Evolutionary conservation across 1,140 invertebrate species (phyloP).

Genomic region (Pristionchus pacificus): DNA sequence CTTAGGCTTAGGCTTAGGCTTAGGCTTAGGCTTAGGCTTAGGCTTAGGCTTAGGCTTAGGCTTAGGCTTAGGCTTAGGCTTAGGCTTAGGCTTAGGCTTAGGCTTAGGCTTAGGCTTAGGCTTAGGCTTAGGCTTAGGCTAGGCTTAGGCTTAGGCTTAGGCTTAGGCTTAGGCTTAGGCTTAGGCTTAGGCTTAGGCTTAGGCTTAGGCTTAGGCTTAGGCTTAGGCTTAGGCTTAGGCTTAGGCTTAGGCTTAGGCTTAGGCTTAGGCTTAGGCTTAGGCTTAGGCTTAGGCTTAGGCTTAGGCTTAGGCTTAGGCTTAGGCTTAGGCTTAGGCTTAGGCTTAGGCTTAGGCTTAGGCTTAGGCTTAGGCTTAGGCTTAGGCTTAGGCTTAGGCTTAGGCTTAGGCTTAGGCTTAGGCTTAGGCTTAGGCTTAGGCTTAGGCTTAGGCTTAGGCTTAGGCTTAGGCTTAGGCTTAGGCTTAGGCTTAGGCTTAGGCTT

Average conservation of each 20-base stretch:
- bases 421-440: conserved; percentile 10
- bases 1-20: conserved; percentile 16
- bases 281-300: conserved; percentile 14
- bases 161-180: conserved; percentile 17
- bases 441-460: conserved; percentile 6
- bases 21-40: conserved; percentile 15
- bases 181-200: conserved; percentile 18
- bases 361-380: conserved; percentile 7
- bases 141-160: conserved; percentile 9
- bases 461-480: conserved; percentile 8
- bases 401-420: conserved; percentile 4
- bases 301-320: conserved; percentile 14
- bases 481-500: conserved; percentile 5
- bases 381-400: conserved; percentile 6
- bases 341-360: conserved; percentile 5
- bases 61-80: conserved; percentile 8
- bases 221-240: conserved; percentile 19
- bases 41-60: conserved; percentile 14
- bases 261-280: conserved; percentile 18
- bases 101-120: conserved; percentile 9
- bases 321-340: conserved; percentile 14
- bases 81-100: conserved; percentile 12
- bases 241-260: conserved; percentile 19
- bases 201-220: conserved; percentile 20
- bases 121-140: conserved; percentile 15